phyloP scores from a whole-genome alignment of 2,888 invertebrate genomes.

The Myopa tessellatipennis region DNA sequence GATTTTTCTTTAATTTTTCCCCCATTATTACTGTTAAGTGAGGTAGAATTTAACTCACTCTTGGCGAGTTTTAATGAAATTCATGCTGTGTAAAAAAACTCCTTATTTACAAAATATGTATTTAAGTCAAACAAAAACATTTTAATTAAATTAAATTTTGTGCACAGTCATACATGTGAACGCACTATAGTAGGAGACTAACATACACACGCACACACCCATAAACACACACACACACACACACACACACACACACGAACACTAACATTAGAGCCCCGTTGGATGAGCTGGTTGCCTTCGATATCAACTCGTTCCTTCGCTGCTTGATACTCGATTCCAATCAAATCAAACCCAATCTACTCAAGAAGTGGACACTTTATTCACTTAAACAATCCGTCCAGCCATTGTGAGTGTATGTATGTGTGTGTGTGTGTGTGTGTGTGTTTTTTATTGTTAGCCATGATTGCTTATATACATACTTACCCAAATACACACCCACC shows the following conservation, averaged over 20 bases:
- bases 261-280: background rate
- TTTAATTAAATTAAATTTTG: conserved; percentile 1
- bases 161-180: background rate
- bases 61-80: no score
- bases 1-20: no score
- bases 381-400: background rate
- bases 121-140: background rate
- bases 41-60: no score
- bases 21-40: no score
- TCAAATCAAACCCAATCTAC: background rate
- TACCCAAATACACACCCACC: background rate
- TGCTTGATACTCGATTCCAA: conserved; percentile 2
- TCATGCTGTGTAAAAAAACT: no score
- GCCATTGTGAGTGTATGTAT: background rate
- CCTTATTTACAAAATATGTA: no score
- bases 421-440: background rate
- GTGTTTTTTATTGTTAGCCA: background rate
- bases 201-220: background rate
- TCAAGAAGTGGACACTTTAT: background rate
- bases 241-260: background rate
- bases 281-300: background rate
- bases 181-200: background rate
- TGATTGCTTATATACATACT: background rate
- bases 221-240: background rate
- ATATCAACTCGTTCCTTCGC: background rate